These are phyloP conservation scores for Tragelaphus scriptus DNA, from an alignment of 2,113 vertebrate genomes.

Conservation along the genomic window DNA sequence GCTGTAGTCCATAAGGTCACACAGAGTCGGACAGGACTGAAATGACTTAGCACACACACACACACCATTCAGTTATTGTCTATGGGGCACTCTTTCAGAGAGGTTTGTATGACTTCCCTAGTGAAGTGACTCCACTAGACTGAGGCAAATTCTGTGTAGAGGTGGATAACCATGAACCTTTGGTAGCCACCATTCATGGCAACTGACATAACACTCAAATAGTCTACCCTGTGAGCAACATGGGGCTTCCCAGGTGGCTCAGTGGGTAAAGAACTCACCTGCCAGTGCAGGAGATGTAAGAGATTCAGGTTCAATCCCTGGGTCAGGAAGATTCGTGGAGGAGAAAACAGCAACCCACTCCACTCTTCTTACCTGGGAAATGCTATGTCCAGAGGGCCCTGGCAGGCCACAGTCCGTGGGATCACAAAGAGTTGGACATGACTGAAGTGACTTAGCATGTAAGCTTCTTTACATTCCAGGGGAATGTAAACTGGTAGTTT, in stretches of 20 bases:
- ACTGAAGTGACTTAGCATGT: neutral
- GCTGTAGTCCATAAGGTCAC: neutral
- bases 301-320: neutral
- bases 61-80: neutral
- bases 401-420: neutral
- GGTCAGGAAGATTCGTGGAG: neutral
- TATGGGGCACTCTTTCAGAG: neutral
- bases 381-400: neutral
- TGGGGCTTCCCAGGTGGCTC: neutral
- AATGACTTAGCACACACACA: neutral
- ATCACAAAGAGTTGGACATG: neutral
- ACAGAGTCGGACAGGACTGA: neutral
- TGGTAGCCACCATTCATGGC: neutral
- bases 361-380: neutral
- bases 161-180: rapidly evolving
- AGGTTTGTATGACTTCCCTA: neutral
- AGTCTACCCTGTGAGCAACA: neutral
- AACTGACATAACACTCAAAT: neutral
- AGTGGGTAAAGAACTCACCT: neutral
- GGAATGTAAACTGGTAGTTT: neutral
- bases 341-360: neutral
- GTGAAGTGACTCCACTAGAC: too few relatives aligned
- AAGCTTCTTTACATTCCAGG: neutral
- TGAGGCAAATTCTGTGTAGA: neutral
- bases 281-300: neutral